Conservation (phyloP, 2,888 invertebrate genomes). For the Caenorhabditis sp. region DNA sequence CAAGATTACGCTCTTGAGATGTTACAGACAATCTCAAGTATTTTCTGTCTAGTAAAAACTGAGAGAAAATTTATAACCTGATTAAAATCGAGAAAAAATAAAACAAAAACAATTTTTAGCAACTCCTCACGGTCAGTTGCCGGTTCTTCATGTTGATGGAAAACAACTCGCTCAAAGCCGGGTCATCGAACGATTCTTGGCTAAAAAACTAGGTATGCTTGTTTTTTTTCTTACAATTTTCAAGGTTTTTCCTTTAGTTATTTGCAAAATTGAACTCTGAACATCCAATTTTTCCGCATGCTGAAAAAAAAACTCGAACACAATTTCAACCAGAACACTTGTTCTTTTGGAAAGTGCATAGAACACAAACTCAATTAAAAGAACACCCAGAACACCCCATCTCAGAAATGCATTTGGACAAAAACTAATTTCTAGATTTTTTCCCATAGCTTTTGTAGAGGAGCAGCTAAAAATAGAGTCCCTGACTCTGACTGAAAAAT, state of each 20-base stretch:
- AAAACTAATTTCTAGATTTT: not conserved
- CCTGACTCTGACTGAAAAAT: no score
- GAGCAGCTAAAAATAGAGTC: no score
- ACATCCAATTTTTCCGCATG: not conserved
- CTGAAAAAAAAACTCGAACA: not conserved
- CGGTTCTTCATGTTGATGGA: slow-evolving; percentile 53
- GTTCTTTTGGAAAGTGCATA: not conserved
- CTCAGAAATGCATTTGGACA: not conserved
- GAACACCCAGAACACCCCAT: not conserved
- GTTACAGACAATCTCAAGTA: no score
- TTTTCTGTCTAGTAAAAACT: no score
- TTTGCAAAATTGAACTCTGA: not conserved
- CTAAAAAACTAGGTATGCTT: slow-evolving; percentile 42
- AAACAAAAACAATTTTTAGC: slow-evolving; percentile 31
- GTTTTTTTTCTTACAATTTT: not conserved
- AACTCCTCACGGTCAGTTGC: slow-evolving; percentile 52
- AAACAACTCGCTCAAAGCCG: slow-evolving; percentile 47
- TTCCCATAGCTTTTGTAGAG: not conserved
- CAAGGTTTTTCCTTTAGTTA: not conserved
- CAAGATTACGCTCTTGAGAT: no score
- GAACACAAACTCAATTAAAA: not conserved
- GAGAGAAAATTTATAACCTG: no score
- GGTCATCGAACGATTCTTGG: slow-evolving; percentile 52
- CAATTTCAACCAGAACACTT: not conserved
- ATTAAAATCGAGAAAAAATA: not conserved